Conservation (phyloP, 2,797 vertebrate species). For the Pelobates cultripes region DNA sequence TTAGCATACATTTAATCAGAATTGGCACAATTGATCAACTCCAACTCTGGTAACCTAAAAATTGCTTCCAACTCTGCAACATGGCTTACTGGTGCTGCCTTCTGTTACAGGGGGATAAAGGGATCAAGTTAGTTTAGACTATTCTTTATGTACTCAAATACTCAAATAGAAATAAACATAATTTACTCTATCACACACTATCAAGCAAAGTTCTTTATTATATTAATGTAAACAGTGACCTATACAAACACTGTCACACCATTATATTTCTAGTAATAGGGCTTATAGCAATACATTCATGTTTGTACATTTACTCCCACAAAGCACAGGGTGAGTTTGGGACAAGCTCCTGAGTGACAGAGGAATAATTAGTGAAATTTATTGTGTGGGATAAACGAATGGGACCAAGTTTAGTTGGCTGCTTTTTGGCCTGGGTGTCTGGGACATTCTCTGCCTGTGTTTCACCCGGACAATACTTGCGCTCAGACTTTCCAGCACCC, state of each 20-base stretch:
- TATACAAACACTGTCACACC: background rate
- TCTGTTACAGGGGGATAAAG: too few species aligned
- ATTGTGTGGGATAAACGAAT: conserved; percentile 24
- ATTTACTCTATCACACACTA: too few species aligned
- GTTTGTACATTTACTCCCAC: background rate
- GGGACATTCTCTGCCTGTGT: conserved; percentile 16
- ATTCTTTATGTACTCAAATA: too few species aligned
- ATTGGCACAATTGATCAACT: too few species aligned
- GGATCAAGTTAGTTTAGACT: too few species aligned
- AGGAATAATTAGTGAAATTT: conserved; percentile 21
- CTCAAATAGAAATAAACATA: too few species aligned
- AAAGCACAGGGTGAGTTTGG: conserved; percentile 8
- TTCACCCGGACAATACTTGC: conserved; percentile 31
- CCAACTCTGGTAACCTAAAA: too few species aligned
- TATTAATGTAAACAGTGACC: background rate
- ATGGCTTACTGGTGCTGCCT: too few species aligned
- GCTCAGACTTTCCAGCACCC: conserved; percentile 23
- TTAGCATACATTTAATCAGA: too few species aligned
- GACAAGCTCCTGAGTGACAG: conserved; percentile 23
- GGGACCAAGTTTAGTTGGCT: conserved; percentile 18
- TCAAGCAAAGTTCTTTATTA: too few species aligned
- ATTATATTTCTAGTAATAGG: too few species aligned
- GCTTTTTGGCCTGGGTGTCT: conserved; percentile 1
- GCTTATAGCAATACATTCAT: background rate
- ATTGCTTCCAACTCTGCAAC: too few species aligned